A percentile compares a stretch with the other conserved stretches of the same genome.
Conservation (phyloP, 2,113 vertebrate species). For the Sminthopsis crassicaudata region DNA sequence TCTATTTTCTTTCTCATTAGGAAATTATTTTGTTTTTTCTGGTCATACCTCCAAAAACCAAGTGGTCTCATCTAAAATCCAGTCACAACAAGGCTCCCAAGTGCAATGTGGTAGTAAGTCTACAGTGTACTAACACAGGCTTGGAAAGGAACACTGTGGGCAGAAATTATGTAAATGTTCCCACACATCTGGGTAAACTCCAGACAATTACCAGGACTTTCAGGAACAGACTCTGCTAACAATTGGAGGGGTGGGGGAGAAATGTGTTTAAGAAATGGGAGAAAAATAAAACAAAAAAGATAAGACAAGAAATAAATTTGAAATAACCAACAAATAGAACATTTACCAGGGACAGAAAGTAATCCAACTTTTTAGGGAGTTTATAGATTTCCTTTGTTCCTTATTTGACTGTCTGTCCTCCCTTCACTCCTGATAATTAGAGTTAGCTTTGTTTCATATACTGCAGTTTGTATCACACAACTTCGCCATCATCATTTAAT, state of each 20-base stretch:
- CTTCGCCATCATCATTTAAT: not conserved
- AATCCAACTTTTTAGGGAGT: not conserved
- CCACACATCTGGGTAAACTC: not conserved
- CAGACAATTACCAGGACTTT: not conserved
- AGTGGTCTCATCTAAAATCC: not conserved
- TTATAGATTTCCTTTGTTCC: not conserved
- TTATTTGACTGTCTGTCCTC: not conserved
- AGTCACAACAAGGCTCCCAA: not conserved
- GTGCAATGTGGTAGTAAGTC: not conserved
- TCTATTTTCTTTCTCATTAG: not conserved
- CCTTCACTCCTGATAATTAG: not conserved
- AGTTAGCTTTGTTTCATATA: not conserved
- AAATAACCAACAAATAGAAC: not conserved
- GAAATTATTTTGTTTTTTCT: not conserved
- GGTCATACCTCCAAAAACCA: not conserved
- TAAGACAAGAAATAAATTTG: not conserved
- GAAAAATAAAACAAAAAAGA: not conserved
- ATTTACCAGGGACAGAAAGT: not conserved
- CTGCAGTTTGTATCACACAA: not conserved
- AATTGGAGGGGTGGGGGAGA: not conserved
- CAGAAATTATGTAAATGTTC: not conserved
- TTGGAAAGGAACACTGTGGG: not conserved
- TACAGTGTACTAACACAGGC: not conserved
- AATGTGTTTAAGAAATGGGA: not conserved
- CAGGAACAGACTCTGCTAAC: not conserved